These are phyloP conservation scores for Drosophila lacicola DNA, from an alignment of 2,888 invertebrate species.

Conservation along the genomic window DNA sequence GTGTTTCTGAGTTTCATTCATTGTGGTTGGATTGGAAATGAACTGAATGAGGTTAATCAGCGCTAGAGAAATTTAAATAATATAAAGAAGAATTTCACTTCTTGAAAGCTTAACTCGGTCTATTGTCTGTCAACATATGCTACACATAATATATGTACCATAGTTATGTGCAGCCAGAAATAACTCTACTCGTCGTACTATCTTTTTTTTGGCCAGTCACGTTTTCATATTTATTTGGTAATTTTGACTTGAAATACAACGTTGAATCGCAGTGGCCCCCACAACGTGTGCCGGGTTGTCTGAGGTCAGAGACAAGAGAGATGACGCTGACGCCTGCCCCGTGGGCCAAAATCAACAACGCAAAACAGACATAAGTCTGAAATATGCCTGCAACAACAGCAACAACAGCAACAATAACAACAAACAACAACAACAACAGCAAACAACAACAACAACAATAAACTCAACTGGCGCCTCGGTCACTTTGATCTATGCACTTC, in stretches of 20 bases:
- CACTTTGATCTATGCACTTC: constrained; percentile 79
- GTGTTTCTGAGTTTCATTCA: constrained; percentile 52
- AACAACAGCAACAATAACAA: constrained; percentile 18
- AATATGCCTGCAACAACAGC: constrained; percentile 42
- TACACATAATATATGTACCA: too few relatives aligned
- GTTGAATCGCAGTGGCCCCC: constrained; percentile 26
- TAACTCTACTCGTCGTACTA: constrained; percentile 3
- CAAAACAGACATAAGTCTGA: constrained; percentile 40
- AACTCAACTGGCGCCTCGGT: constrained; percentile 68
- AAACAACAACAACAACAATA: constrained; percentile 36
- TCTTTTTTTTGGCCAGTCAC: constrained; percentile 53
- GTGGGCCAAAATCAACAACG: constrained; percentile 56
- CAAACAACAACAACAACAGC: constrained; percentile 26
- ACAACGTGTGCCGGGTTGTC: constrained; percentile 74
- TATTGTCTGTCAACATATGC: constrained; percentile 2
- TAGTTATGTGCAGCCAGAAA: not conserved
- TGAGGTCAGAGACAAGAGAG: constrained; percentile 62
- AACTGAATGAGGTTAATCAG: constrained; percentile 55
- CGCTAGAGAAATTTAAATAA: constrained; percentile 52
- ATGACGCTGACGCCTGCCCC: constrained; percentile 48
- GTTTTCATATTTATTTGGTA: constrained; percentile 72
- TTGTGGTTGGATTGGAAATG: constrained; percentile 56
- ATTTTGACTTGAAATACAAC: constrained; percentile 41
- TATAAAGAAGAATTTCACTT: constrained; percentile 50
- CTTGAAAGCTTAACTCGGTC: constrained; percentile 13